Evolutionary conservation across 2,888 invertebrate species (phyloP).

Genomic region (Seira ritae): DNA sequence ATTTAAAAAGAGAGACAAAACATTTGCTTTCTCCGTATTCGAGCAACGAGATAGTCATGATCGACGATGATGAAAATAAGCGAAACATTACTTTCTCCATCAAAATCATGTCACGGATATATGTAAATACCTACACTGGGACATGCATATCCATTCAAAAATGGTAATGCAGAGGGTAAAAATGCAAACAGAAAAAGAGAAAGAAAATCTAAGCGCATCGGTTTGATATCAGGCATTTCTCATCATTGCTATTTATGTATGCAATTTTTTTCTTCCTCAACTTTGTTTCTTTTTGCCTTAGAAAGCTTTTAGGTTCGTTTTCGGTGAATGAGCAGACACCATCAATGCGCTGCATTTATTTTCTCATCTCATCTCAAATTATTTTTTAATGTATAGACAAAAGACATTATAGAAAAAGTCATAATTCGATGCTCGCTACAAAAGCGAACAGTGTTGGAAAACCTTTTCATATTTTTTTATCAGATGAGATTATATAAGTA

Average conservation of each 20-base stretch:
- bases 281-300: background rate
- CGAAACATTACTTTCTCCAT: background rate
- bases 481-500: too few species aligned
- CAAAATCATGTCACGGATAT: slow-evolving; percentile 11
- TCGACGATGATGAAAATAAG: background rate
- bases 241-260: background rate
- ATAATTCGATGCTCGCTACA: too few species aligned
- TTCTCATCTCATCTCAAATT: slow-evolving; percentile 5
- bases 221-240: background rate
- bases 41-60: background rate
- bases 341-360: background rate
- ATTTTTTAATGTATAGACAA: background rate
- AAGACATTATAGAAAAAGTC: too few species aligned
- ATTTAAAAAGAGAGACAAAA: background rate
- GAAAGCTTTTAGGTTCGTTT: background rate
- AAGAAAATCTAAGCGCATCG: background rate
- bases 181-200: background rate
- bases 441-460: too few species aligned
- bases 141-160: background rate
- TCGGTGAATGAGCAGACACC: background rate
- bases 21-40: background rate
- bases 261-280: background rate
- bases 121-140: background rate
- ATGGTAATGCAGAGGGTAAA: background rate
- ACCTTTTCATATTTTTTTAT: background rate